Base-by-base conservation (phyloP, 2,797 vertebrate genomes). In the Premnoplex brunnescens region DNA sequence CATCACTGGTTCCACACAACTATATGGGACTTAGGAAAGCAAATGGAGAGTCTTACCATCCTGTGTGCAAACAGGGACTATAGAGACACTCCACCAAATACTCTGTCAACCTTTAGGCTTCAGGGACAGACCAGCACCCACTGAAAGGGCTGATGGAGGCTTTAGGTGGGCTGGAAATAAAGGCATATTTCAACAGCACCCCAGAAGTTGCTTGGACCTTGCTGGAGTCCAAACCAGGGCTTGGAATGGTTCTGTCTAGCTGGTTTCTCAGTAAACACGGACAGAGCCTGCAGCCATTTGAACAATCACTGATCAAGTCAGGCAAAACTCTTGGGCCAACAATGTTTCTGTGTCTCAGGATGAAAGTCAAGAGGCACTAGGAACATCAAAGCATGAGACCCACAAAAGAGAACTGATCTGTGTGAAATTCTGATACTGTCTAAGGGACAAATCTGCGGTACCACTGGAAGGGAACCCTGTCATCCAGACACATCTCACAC, bases 11-110 rank as follows among this genome's bases (percentile, higher is more conserved):
- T 82, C 62, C 52, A 75, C 43, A 62, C 14, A 41, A 58, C 36
- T 72, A 6, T 1, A 54, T 0, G 0, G 6, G 63, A 85, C 4
- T 3, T 46, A 32, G 37, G 37, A 12, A 64, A 62, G 24, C 5
- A 6, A 74, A 83, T 2, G 12, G 27, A 55, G 13, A 83, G 15
- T 36, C 24, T 58, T 19, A 43, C 48, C 43, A 37, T 18, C n/a
- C 60, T 55, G 48, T 32, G 44, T 0, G 4, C n/a, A 19, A 37
- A 10, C 12, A 66, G 16, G 8, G 51, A 88, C 62, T 60, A 9
- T 0, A 52, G 36, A 72, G 48, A 19, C 30, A 28, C 44, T 63
- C 34, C 16, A 60, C 18, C 49, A 78, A 84, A 85, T 27, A 34
- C 26, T 26, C 5, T 4, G 37, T 26, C 49, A 44, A 1, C 10